Evolutionary conservation across 2,113 vertebrate species (phyloP).

Genomic region (Cynopterus brachyotis): DNA sequence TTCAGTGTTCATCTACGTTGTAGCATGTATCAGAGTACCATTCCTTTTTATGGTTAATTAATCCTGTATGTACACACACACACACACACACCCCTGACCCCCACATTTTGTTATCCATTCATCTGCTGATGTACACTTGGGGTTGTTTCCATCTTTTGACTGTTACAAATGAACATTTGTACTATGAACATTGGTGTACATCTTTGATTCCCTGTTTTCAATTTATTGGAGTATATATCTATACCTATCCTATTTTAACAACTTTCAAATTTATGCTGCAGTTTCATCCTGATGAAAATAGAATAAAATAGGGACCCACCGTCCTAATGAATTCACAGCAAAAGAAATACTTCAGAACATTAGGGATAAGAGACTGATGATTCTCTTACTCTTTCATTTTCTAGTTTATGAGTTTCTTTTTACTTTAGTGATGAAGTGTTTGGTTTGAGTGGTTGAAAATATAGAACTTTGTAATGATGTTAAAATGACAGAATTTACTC

Average conservation of each 20-base stretch:
- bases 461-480: background rate
- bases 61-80: no score
- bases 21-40: background rate
- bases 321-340: background rate
- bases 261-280: background rate
- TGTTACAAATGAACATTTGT: background rate
- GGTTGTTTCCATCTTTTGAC: background rate
- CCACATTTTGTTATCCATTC: background rate
- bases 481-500: constrained; percentile 4
- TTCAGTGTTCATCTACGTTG: background rate
- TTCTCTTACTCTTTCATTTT: background rate
- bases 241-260: background rate
- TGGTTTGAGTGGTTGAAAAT: background rate
- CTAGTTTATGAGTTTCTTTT: background rate
- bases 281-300: background rate
- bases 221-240: background rate
- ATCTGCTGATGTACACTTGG: background rate
- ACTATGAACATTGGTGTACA: background rate
- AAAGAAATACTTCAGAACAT: background rate
- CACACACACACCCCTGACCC: no score
- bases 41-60: background rate
- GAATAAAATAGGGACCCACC: background rate
- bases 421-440: background rate
- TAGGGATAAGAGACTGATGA: background rate
- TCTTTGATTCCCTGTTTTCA: background rate